Evolutionary conservation across 2,797 vertebrate genomes (phyloP), one percentile per base, ranked within the genome.

Genomic region (Amphiprion clarkii): DNA sequence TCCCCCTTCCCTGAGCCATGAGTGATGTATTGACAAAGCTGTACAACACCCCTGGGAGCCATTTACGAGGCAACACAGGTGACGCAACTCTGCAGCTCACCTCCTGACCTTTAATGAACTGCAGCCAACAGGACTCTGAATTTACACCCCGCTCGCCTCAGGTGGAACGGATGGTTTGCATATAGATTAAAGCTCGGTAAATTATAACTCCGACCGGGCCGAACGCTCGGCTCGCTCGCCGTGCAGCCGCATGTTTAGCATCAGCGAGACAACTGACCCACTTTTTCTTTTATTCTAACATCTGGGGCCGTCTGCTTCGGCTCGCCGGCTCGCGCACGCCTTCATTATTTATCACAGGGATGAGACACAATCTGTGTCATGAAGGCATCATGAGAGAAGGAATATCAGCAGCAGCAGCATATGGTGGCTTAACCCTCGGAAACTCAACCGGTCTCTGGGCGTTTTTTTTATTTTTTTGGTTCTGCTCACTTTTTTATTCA

Each of bases 201-300:
- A 82, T 44, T 4, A 6, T 25, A 14, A 17, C 29, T 53, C 33
- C 7, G 51, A 67, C 68, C 17, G 48, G 12, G 23, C 49, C 0
- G 31, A 36, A 27, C 6, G 25, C 68, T 69, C 46, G 0, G 55
- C 72, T 54, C n/a, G n/a, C 60, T 64, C 54, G 7, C 55, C 60
- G 0, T 27, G 71, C n/a, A 17, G 48, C 69, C 8, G 5, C 12
- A 54, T 16, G 40, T 42, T 69, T 8, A 4, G 64, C 81, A 27
- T 83, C 83, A 79, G 25, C 69, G 0, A 78, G 77, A 85, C 83
- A 76, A 82, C 84, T 90, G 89, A 91, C 87, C 90, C 83, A 89
- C 81, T 91, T 92, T 56, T 76, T 55, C 39, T 40, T 73, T 67
- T 60, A 81, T 62, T 75, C 71, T 27, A 79, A 89, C 91, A 89